A percentile compares a stretch with the other conserved stretches of the same genome.
phyloP scores from a whole-genome alignment of 2,888 invertebrate species.

The Scaptomyza flava region DNA sequence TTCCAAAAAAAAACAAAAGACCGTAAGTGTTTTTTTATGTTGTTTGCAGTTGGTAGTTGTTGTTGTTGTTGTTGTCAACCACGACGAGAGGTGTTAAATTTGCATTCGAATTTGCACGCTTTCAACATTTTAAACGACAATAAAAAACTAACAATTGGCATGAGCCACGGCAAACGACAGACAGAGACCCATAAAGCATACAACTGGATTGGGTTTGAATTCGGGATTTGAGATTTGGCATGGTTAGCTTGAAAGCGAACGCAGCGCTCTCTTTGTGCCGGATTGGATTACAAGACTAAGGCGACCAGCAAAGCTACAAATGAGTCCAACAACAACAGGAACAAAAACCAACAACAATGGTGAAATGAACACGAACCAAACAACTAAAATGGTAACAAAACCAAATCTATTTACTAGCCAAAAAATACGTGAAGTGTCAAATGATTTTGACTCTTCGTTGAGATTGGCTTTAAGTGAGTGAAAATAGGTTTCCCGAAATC shows the following conservation, averaged over 20 bases:
- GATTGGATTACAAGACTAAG: conserved; percentile 65
- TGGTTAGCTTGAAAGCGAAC: conserved; percentile 34
- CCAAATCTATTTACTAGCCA: conserved; percentile 46
- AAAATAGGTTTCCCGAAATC: not conserved
- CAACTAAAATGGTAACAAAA: conserved; percentile 44
- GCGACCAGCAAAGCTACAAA: conserved; percentile 65
- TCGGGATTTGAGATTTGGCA: conserved; percentile 21
- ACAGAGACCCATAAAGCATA: conserved; percentile 15
- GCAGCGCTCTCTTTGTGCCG: conserved; percentile 30
- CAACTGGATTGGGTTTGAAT: conserved; percentile 9
- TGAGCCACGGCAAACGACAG: conserved; percentile 53
- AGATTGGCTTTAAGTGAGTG: conserved; percentile 1
- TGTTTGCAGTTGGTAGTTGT: conserved; percentile 19
- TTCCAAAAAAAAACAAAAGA: conserved; percentile 56
- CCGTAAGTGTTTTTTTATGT: conserved; percentile 48
- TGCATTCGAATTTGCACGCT: conserved; percentile 78
- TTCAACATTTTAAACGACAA: conserved; percentile 68
- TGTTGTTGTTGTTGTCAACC: conserved; percentile 54
- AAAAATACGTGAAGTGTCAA: conserved; percentile 38
- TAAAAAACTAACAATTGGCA: conserved; percentile 71
- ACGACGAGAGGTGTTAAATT: conserved; percentile 71
- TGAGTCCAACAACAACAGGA: conserved; percentile 53
- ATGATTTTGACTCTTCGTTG: conserved; percentile 20
- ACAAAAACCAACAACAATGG: conserved; percentile 38
- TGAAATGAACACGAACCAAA: conserved; percentile 38